phyloP scores from a whole-genome alignment of 2,797 vertebrate genomes.

The Fundulus diaphanus region DNA sequence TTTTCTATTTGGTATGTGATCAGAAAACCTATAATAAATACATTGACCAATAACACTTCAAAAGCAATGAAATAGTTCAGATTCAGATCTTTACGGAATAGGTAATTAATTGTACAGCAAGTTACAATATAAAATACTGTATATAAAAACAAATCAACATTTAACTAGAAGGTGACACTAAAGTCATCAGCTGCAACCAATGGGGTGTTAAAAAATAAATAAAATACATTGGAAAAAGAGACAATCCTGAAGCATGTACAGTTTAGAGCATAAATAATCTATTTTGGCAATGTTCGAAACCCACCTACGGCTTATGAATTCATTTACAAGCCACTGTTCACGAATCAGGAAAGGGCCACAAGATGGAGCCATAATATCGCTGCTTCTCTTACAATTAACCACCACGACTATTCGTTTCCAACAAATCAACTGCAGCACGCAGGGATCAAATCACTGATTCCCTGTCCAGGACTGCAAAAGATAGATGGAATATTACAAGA shows the following conservation, averaged over 20 bases:
- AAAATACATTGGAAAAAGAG: neutral
- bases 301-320: neutral
- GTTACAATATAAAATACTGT: too few relatives aligned
- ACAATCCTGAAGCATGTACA: neutral
- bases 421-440: neutral
- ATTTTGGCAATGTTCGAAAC: neutral
- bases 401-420: neutral
- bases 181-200: too few relatives aligned
- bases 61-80: neutral
- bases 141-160: too few relatives aligned
- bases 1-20: neutral
- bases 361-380: conserved; percentile 19
- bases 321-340: neutral
- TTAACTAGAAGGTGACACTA: too few relatives aligned
- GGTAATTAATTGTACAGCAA: too few relatives aligned
- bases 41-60: neutral
- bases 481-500: too few relatives aligned
- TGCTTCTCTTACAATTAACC: neutral
- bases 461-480: neutral
- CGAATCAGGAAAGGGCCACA: neutral
- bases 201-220: too few relatives aligned
- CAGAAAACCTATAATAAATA: neutral
- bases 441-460: neutral
- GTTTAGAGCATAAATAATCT: neutral
- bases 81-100: too few relatives aligned